Evolutionary conservation across 1,140 invertebrate genomes (phyloP).

Genomic region (Cydia pomonella): DNA sequence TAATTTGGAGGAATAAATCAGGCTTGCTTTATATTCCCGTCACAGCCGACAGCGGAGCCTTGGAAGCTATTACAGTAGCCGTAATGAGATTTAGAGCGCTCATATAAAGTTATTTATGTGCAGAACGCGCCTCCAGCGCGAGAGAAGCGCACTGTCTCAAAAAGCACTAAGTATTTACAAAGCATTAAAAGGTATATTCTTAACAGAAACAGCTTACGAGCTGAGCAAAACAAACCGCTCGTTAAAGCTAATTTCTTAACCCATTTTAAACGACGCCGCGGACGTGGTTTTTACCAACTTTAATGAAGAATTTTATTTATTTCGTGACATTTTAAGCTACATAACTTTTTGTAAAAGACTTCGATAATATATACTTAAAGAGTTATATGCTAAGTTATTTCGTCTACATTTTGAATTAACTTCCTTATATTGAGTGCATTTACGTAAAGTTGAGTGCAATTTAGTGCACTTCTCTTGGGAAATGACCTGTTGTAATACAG

Average conservation of each 20-base stretch:
- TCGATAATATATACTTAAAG: background rate
- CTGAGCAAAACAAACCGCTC: slow-evolving; percentile 29
- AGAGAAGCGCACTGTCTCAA: slow-evolving; percentile 35
- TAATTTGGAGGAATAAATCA: slow-evolving; percentile 75
- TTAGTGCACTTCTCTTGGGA: slow-evolving; percentile 32
- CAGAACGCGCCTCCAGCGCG: slow-evolving; percentile 58
- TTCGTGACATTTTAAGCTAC: background rate
- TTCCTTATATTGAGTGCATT: slow-evolving; percentile 27
- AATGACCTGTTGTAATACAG: slow-evolving; percentile 28
- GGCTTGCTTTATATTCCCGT: slow-evolving; percentile 76
- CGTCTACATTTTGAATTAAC: slow-evolving; percentile 10
- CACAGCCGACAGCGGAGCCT: slow-evolving; percentile 73
- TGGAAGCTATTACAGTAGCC: slow-evolving; percentile 74
- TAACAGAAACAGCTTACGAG: slow-evolving; percentile 23
- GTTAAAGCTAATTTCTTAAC: slow-evolving; percentile 26
- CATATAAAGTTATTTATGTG: slow-evolving; percentile 79
- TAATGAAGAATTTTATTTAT: slow-evolving; percentile 16
- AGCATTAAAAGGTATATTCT: slow-evolving; percentile 17
- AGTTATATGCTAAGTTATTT: background rate
- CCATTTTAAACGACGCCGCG: slow-evolving; percentile 16
- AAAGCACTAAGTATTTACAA: slow-evolving; percentile 34
- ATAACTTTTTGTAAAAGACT: background rate
- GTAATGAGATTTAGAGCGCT: slow-evolving; percentile 78
- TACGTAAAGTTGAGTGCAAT: slow-evolving; percentile 25
- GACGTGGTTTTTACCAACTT: slow-evolving; percentile 2